phyloP scores from a whole-genome alignment of 2,888 invertebrate species.

The Epistrophella euchroma region DNA sequence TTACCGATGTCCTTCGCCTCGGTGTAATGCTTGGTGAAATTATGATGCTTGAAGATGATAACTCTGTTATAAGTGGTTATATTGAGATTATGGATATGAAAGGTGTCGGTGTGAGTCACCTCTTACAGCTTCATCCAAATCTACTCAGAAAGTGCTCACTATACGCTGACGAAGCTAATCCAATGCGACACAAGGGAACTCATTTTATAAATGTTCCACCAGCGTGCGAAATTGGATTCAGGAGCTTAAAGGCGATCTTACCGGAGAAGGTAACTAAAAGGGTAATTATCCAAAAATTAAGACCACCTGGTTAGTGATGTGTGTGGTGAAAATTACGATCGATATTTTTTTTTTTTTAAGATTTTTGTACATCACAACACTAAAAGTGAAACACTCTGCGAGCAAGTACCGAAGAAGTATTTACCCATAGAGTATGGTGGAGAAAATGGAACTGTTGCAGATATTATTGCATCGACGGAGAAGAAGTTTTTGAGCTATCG shows the following conservation, averaged over 20 bases:
- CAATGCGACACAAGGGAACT: slow-evolving; percentile 86
- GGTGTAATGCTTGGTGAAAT: slow-evolving; percentile 87
- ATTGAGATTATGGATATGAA: slow-evolving; percentile 86
- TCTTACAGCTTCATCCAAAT: slow-evolving; percentile 86
- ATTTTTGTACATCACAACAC: slow-evolving; percentile 85
- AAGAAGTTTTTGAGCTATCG: slow-evolving; percentile 48
- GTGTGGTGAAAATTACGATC: no score
- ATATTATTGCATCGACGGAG: slow-evolving; percentile 52
- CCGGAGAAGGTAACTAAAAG: slow-evolving; percentile 87
- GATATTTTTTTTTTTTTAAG: slow-evolving; percentile 81
- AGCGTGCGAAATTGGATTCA: slow-evolving; percentile 86
- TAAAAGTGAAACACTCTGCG: slow-evolving; percentile 86
- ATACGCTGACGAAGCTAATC: slow-evolving; percentile 86
- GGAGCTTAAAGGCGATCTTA: slow-evolving; percentile 86
- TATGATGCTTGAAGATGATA: slow-evolving; percentile 87
- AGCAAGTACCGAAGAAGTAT: slow-evolving; percentile 85
- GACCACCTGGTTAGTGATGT: background rate
- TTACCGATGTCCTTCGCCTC: slow-evolving; percentile 85
- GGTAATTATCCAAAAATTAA: slow-evolving; percentile 82
- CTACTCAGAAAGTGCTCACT: slow-evolving; percentile 86
- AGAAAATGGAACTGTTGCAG: slow-evolving; percentile 84
- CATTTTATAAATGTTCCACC: slow-evolving; percentile 87
- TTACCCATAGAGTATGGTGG: slow-evolving; percentile 89
- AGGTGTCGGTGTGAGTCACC: slow-evolving; percentile 85
- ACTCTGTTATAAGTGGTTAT: slow-evolving; percentile 85